Percentiles rank a stretch among this genome's conserved stretches.
These are phyloP conservation scores for Adoxophyes honmai DNA, from an alignment of 1,140 invertebrate species.

Conservation along the genomic window DNA sequence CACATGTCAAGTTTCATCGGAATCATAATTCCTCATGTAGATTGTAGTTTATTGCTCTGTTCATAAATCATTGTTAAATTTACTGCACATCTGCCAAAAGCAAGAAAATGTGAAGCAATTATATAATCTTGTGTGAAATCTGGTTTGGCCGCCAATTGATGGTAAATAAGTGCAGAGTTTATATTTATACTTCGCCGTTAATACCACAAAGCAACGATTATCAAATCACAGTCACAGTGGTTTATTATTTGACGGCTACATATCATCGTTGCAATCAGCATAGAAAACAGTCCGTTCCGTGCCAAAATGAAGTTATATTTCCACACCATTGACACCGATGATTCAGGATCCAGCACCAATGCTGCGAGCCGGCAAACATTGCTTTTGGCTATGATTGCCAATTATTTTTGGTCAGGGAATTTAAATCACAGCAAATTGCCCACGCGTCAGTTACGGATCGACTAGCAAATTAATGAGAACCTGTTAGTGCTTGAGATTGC, in stretches of 20 bases:
- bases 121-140: background rate
- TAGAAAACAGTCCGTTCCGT: slow-evolving; percentile 41
- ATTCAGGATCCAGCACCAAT: slow-evolving; percentile 37
- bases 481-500: slow-evolving; percentile 2
- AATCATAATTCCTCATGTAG: background rate
- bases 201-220: slow-evolving; percentile 3
- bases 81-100: slow-evolving; percentile 6
- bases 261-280: slow-evolving; percentile 39
- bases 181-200: background rate
- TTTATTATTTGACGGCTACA: slow-evolving; percentile 38
- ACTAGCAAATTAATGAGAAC: slow-evolving; percentile 44
- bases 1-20: slow-evolving; percentile 1
- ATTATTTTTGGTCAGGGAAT: slow-evolving; percentile 52
- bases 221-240: background rate
- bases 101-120: background rate
- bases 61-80: slow-evolving; percentile 11
- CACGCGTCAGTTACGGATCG: slow-evolving; percentile 45
- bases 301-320: slow-evolving; percentile 64
- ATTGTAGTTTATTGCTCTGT: slow-evolving; percentile 2
- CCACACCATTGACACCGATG: slow-evolving; percentile 53
- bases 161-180: background rate
- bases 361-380: slow-evolving; percentile 29
- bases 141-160: background rate
- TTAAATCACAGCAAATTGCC: slow-evolving; percentile 37
- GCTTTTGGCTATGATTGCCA: slow-evolving; percentile 46